phyloP scores from a whole-genome alignment of 2,797 vertebrate genomes.

The Melopsittacus undulatus region DNA sequence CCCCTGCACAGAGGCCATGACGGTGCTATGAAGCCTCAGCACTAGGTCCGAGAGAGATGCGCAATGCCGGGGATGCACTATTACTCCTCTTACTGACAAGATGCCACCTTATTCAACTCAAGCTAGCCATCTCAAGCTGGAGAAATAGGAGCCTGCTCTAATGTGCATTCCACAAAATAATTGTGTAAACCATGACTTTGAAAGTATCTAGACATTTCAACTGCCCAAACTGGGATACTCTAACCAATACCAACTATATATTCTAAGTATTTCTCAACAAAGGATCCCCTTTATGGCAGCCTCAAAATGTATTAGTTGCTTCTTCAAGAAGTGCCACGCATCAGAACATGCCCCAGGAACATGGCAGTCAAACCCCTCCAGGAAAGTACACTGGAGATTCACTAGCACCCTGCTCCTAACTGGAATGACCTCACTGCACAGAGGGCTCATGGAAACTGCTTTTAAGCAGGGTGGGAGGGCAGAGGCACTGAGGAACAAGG shows the following conservation, averaged over 20 bases:
- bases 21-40: rapidly evolving
- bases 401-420: neutral
- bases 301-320: neutral
- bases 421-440: neutral
- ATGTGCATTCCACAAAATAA: neutral
- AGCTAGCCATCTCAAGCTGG: neutral
- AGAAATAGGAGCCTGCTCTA: neutral
- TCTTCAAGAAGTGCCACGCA: neutral
- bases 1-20: neutral
- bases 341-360: neutral
- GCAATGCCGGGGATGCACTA: neutral
- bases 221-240: neutral
- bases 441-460: neutral
- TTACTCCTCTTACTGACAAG: neutral
- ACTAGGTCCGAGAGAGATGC: rapidly evolving
- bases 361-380: neutral
- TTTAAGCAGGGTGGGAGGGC: neutral
- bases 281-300: neutral
- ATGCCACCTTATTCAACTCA: neutral
- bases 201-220: neutral
- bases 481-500: neutral
- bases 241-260: neutral
- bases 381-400: neutral
- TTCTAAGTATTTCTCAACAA: neutral
- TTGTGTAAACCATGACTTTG: neutral